A percentile compares a stretch with the other conserved stretches of the same genome.
Evolutionary conservation across 2,113 vertebrate species (phyloP).

Genomic region (Chloroceryle aenea): DNA sequence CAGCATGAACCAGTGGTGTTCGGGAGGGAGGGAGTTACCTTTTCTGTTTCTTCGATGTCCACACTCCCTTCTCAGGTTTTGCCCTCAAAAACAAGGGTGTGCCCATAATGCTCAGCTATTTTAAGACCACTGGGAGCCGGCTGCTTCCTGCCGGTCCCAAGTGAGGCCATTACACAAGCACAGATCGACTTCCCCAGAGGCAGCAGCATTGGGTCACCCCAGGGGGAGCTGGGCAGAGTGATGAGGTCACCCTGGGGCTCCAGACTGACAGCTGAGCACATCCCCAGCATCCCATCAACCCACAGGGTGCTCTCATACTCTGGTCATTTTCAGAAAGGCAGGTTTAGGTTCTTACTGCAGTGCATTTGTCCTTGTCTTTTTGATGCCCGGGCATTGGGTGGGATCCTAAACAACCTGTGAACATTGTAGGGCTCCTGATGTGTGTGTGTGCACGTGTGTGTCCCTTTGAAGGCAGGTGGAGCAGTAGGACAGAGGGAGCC

Average conservation of each 20-base stretch:
- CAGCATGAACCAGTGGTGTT: fast-evolving
- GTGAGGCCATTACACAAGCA: background rate
- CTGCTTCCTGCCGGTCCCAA: background rate
- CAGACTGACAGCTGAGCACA: background rate
- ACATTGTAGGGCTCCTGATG: fast-evolving
- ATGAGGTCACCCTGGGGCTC: fast-evolving
- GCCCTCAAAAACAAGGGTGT: constrained; percentile 43
- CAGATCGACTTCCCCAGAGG: fast-evolving
- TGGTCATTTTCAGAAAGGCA: background rate
- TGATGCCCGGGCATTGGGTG: fast-evolving
- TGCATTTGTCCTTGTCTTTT: background rate
- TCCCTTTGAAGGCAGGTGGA: background rate
- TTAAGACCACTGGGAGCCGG: background rate
- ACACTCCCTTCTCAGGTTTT: constrained; percentile 8
- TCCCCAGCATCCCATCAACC: background rate
- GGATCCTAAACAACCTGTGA: background rate
- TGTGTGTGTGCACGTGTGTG: background rate
- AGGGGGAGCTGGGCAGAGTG: background rate
- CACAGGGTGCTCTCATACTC: fast-evolving
- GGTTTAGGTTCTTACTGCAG: fast-evolving
- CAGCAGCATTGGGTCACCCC: fast-evolving
- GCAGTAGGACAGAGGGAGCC: background rate
- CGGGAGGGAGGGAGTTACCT: background rate
- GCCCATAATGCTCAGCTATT: constrained; percentile 16
- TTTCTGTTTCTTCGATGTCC: background rate